These are phyloP conservation scores for Drosophila asahinai DNA, from an alignment of 1,140 invertebrate genomes.

Conservation along the genomic window DNA sequence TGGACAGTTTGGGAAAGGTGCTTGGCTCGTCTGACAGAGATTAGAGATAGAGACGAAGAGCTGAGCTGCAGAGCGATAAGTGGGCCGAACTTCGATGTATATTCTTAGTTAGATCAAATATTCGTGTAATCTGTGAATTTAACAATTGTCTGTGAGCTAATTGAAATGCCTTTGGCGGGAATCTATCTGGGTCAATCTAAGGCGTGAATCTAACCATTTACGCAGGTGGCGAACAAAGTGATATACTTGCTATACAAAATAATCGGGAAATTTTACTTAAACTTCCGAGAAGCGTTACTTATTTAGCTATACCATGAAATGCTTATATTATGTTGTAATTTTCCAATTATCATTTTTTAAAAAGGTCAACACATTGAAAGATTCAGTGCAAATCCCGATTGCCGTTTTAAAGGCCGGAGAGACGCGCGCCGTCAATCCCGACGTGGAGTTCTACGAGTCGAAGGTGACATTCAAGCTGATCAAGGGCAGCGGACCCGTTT, in stretches of 20 bases:
- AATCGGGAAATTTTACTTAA: background rate
- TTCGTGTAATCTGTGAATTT: constrained; percentile 21
- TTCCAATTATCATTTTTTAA: constrained; percentile 22
- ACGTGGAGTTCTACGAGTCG: constrained; percentile 93
- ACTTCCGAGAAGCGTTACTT: background rate
- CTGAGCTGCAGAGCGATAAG: constrained; percentile 32
- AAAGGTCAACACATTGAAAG: constrained; percentile 92
- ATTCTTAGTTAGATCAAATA: constrained; percentile 12
- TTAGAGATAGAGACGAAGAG: constrained; percentile 30
- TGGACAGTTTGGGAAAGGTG: constrained; percentile 29
- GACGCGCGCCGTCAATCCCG: constrained; percentile 90
- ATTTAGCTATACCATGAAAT: background rate
- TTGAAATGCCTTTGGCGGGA: constrained; percentile 1
- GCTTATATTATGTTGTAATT: constrained; percentile 14
- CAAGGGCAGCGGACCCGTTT: constrained; percentile 90
- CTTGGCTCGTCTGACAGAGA: constrained; percentile 20
- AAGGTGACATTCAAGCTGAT: constrained; percentile 93
- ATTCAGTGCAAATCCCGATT: constrained; percentile 92
- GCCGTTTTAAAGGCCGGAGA: constrained; percentile 92
- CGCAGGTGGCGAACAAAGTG: background rate
- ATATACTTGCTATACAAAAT: too few species aligned
- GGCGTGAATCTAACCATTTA: background rate
- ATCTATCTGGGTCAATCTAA: background rate
- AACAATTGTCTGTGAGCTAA: constrained; percentile 30
- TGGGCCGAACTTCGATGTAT: constrained; percentile 11